These are phyloP conservation scores for Drosophila fulvimacula DNA, from an alignment of 2,888 invertebrate species.

Conservation along the genomic window DNA sequence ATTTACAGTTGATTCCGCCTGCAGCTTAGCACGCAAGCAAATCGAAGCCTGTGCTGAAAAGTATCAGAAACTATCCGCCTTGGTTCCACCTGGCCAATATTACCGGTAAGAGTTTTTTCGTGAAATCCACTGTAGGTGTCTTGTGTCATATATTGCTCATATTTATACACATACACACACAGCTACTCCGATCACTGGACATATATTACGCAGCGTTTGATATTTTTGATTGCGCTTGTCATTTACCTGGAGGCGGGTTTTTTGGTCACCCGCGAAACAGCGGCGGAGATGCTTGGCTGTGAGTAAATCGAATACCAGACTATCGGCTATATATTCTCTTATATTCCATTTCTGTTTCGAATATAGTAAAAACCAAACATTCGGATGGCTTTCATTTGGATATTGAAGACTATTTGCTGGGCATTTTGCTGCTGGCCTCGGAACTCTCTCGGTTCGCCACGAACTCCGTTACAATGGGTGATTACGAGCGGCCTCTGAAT, in stretches of 20 bases:
- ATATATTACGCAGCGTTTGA: conserved; percentile 91
- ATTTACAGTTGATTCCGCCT: conserved; percentile 87
- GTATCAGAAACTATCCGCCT: conserved; percentile 87
- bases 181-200: conserved; percentile 95
- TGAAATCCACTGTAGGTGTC: conserved; percentile 20
- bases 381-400: conserved; percentile 94
- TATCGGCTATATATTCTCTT: not conserved
- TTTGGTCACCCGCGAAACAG: conserved; percentile 90
- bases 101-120: conserved; percentile 87
- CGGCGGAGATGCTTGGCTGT: conserved; percentile 92
- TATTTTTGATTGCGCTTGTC: conserved; percentile 91
- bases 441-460: conserved; percentile 93
- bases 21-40: conserved; percentile 87
- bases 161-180: conserved; percentile 12
- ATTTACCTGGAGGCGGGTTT: conserved; percentile 92
- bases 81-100: conserved; percentile 91
- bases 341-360: not conserved
- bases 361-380: conserved; percentile 87
- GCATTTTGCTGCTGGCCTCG: conserved; percentile 92
- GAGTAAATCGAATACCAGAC: conserved; percentile 76
- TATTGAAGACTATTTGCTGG: conserved; percentile 95
- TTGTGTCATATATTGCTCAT: conserved; percentile 21
- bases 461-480: conserved; percentile 93
- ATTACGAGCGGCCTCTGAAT: conserved; percentile 91
- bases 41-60: conserved; percentile 89